A percentile compares a stretch with the other conserved stretches of the same genome.
phyloP scores from a whole-genome alignment of 64 coral and sea anemone genomes.

The Hydrozoanthus tunicans region DNA sequence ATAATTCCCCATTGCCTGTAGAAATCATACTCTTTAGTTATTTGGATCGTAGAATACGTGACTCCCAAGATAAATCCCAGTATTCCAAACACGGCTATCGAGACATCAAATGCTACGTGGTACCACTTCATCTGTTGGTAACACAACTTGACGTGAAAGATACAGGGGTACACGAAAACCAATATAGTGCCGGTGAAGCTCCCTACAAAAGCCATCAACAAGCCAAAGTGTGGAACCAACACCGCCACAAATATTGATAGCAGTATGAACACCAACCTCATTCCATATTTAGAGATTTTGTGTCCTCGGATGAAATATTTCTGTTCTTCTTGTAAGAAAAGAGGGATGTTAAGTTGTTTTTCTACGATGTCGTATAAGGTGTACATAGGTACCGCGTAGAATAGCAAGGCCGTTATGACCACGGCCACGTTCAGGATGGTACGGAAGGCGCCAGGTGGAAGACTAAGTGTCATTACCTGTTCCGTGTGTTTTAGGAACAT shows the following conservation, averaged over 20 bases:
- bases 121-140: slow-evolving; percentile 78
- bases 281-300: slow-evolving; percentile 71
- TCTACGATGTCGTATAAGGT: slow-evolving; percentile 93
- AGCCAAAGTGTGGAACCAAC: slow-evolving; percentile 90
- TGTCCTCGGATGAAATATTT: slow-evolving; percentile 60
- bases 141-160: slow-evolving; percentile 89
- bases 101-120: slow-evolving; percentile 72
- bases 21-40: slow-evolving; percentile 93
- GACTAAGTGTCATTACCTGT: slow-evolving; percentile 88
- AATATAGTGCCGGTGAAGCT: slow-evolving; percentile 87
- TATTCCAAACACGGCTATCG: slow-evolving; percentile 66
- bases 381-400: slow-evolving; percentile 90
- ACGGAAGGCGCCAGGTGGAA: slow-evolving; percentile 75
- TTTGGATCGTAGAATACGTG: slow-evolving; percentile 81
- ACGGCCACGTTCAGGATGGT: slow-evolving; percentile 71
- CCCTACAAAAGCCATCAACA: slow-evolving; percentile 92
- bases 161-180: slow-evolving; percentile 80
- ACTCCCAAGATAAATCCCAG: slow-evolving; percentile 81
- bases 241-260: slow-evolving; percentile 84
- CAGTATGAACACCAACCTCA: slow-evolving; percentile 78
- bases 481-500: slow-evolving; percentile 85
- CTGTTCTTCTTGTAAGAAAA: slow-evolving; percentile 73
- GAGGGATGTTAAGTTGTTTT: slow-evolving; percentile 84
- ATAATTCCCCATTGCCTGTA: slow-evolving; percentile 94
- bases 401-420: slow-evolving; percentile 73